Conservation (phyloP, 2,113 vertebrate species). For the Oxyruncus cristatus region DNA sequence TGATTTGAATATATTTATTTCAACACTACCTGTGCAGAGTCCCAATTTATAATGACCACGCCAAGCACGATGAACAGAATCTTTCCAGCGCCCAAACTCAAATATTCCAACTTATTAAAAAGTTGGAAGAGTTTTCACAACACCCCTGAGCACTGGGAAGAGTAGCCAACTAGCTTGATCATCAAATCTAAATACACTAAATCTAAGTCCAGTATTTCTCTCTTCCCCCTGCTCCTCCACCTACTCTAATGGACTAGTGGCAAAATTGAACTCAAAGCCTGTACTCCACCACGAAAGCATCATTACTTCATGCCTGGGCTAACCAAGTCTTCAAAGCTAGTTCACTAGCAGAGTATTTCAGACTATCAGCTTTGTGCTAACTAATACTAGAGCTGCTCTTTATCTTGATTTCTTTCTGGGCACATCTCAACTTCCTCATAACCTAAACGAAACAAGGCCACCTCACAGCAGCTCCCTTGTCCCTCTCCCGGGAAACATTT, state of each 20-base stretch:
- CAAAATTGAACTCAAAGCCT: fast-evolving
- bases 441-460: too few relatives aligned
- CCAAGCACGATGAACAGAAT: background rate
- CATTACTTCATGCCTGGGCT: too few relatives aligned
- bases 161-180: background rate
- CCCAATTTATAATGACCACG: background rate
- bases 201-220: background rate
- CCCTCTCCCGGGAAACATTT: background rate
- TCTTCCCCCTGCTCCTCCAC: too few relatives aligned
- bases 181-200: background rate
- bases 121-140: background rate
- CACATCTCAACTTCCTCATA: background rate
- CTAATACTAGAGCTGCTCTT: background rate
- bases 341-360: background rate
- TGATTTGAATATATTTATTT: background rate
- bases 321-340: background rate
- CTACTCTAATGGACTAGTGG: background rate
- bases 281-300: too few relatives aligned
- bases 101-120: background rate
- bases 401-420: background rate
- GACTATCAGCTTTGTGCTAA: background rate
- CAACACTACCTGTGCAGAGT: background rate
- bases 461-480: background rate
- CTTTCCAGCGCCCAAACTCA: fast-evolving
- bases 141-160: background rate